Conservation (phyloP, 2,888 invertebrate species). For the Apodemia zela region DNA sequence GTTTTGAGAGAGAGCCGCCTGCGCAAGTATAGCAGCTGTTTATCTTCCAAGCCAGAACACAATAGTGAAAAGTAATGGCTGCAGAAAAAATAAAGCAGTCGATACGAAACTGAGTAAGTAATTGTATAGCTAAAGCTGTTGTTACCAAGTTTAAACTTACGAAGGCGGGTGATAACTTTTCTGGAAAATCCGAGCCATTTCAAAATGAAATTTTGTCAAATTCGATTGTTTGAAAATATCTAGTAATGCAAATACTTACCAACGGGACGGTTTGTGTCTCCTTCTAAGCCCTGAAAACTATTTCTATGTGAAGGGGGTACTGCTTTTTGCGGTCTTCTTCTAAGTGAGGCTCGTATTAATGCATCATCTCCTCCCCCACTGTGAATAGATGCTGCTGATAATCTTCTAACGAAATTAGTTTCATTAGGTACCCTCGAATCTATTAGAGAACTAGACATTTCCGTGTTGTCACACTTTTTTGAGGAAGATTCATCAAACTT, state of each 20-base stretch:
- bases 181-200: too few relatives aligned
- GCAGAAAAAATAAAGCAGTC: too few relatives aligned
- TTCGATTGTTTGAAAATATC: too few relatives aligned
- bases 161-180: too few relatives aligned
- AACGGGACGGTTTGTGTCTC: conserved; percentile 61
- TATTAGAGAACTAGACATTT: conserved; percentile 61
- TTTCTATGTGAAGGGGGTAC: conserved; percentile 77
- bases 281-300: conserved; percentile 81
- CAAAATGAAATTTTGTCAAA: too few relatives aligned
- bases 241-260: conserved; percentile 40
- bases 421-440: conserved; percentile 63
- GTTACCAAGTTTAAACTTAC: too few relatives aligned
- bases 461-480: conserved; percentile 66
- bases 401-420: conserved; percentile 63
- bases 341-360: conserved; percentile 80
- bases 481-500: conserved; percentile 66
- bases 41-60: too few relatives aligned
- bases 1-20: too few relatives aligned
- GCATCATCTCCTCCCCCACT: conserved; percentile 81
- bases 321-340: conserved; percentile 78
- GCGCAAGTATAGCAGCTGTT: too few relatives aligned
- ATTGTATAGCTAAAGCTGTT: too few relatives aligned
- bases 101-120: too few relatives aligned
- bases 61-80: too few relatives aligned
- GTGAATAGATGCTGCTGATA: conserved; percentile 69